Evolutionary conservation across 2,888 invertebrate species (phyloP).

Genomic region (Lydus trimaculatus): DNA sequence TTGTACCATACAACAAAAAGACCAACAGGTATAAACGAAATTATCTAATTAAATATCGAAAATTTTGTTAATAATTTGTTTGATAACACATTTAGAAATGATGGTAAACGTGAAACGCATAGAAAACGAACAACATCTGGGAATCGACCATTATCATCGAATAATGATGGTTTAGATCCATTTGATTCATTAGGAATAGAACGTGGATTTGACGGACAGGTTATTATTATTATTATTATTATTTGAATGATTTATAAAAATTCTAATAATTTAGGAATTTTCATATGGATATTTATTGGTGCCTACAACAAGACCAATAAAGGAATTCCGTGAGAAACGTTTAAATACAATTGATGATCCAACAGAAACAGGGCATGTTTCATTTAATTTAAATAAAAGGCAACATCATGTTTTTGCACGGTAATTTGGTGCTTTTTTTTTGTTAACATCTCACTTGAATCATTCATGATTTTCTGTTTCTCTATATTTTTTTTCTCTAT

Average conservation of each 20-base stretch:
- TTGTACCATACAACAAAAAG: conserved; percentile 81
- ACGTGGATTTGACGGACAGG: conserved; percentile 82
- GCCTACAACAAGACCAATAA: conserved; percentile 72
- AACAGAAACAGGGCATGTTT: conserved; percentile 44
- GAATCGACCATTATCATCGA: conserved; percentile 82
- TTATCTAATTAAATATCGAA: too few relatives aligned
- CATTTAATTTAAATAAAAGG: conserved; percentile 30
- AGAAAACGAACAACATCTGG: conserved; percentile 83
- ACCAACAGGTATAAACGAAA: conserved; percentile 44
- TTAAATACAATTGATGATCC: conserved; percentile 55
- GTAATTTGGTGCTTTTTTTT: conserved; percentile 51
- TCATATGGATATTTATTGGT: conserved; percentile 87
- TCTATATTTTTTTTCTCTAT: neutral
- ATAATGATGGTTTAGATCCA: conserved; percentile 84
- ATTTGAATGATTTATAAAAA: too few relatives aligned
- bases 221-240: conserved; percentile 42
- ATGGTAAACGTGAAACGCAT: conserved; percentile 56
- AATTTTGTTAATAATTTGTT: too few relatives aligned
- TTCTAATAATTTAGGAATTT: conserved; percentile 68
- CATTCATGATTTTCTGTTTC: conserved; percentile 6
- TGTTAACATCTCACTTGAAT: conserved; percentile 3
- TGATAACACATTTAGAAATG: conserved; percentile 42
- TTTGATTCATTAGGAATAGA: conserved; percentile 87
- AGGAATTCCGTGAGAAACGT: conserved; percentile 62
- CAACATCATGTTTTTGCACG: conserved; percentile 67